Base-by-base conservation (phyloP, 2,797 vertebrate genomes). In the Capromys pilorides region DNA sequence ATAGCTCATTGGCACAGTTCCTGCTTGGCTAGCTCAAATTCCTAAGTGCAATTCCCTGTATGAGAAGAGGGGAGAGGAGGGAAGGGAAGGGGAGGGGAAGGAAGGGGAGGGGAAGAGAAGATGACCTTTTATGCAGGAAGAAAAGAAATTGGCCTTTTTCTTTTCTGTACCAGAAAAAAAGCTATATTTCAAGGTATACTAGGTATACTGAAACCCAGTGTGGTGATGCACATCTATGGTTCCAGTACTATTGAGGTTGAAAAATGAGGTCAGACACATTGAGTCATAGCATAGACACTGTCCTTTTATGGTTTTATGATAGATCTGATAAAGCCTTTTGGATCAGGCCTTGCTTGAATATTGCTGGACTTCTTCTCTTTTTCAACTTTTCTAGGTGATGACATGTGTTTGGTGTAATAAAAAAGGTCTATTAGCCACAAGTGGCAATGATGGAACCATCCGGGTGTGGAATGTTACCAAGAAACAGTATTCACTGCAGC, bases 401-500 rank as follows among this genome's bases (percentile, higher is more conserved):
- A 99, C 99, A 0, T 99, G 99, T 89, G 98, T 99, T 26, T 99
- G 99, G 99, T 99, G 99, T 98, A 99, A 97, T 97, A 99, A 99
- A 97, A 99, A 99, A 97, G 99, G 99, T 19, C 98, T 99, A 84
- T 78, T 99, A 97, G 99, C 99, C 0, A 99, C 99, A 4, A 99
- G 99, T 88, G 99, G 99, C 54, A 99, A 98, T n/a, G 99, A 99
- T 69, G 99, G 99, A 26, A 99, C 99, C 0, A 99, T 99, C 75
- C 98, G 99, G 51, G 98, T 99, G 36, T 99, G 99, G 99, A 99
- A 98, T 28, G 99, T 99, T 28, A 99, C 99, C 39, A 99, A 99
- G 98, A 99, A 98, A 97, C 99, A 99, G 39, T 99, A 99, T 97
- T 99, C 98, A 0, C 98, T 99, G 41, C 99, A 99, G 54, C 99